Percentiles rank a stretch among this genome's conserved stretches.
phyloP scores from a whole-genome alignment of 37 sponge, comb jelly and placozoan species.

The Cliona cf. orientalis region DNA sequence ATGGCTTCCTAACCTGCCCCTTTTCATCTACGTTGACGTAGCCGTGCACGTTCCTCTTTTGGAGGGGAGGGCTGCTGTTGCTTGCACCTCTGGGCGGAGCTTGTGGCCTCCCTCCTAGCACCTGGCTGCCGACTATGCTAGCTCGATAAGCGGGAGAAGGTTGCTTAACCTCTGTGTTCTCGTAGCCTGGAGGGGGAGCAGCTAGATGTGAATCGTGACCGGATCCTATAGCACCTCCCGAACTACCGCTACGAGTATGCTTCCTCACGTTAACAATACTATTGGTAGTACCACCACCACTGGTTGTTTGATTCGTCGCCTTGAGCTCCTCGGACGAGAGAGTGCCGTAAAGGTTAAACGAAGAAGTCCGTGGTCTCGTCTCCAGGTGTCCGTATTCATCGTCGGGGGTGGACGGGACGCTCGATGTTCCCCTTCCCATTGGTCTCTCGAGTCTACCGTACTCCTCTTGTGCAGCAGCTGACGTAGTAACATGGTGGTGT shows the following conservation, averaged over 20 bases:
- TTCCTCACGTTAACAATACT: neutral
- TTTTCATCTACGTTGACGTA: conserved; percentile 4
- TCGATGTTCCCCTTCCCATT: neutral
- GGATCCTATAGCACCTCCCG: too few species aligned
- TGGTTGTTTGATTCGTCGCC: too few species aligned
- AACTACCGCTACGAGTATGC: too few species aligned
- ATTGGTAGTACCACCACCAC: neutral
- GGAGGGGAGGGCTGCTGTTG: neutral
- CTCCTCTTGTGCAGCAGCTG: neutral
- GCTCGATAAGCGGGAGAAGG: neutral
- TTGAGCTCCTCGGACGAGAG: neutral
- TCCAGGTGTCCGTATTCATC: conserved; percentile 9
- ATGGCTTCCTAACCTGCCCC: neutral
- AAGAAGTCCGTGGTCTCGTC: neutral
- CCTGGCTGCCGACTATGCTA: conserved; percentile 4
- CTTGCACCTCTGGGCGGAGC: conserved; percentile 7
- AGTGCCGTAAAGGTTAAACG: conserved; percentile 36
- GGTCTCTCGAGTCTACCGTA: neutral
- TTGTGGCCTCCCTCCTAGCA: neutral
- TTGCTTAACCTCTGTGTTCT: neutral
- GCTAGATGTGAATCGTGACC: neutral
- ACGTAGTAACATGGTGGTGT: neutral
- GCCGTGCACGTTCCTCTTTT: neutral
- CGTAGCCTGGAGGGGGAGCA: conserved; percentile 34
- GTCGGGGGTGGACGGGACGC: neutral